These are phyloP conservation scores for Halisarca cf. caerulea DNA, from an alignment of 37 sponge, comb jelly and placozoan species.

Conservation along the genomic window DNA sequence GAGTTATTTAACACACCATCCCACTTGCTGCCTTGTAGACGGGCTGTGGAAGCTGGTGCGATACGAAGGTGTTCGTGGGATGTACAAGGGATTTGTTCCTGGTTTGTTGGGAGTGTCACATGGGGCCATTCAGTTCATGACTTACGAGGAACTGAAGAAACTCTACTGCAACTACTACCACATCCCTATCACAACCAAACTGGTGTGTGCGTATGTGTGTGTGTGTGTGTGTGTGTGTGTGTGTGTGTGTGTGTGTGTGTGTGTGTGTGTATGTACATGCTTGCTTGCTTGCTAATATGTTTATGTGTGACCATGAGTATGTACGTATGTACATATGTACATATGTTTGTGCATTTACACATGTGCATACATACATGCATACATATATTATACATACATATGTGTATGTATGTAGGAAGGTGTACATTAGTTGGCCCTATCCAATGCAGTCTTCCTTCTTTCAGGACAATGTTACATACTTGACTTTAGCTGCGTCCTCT, in stretches of 20 bases:
- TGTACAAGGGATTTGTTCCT: slow-evolving; percentile 89
- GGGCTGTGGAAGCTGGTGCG: slow-evolving; percentile 71
- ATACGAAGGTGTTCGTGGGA: slow-evolving; percentile 78
- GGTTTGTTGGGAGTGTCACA: slow-evolving; percentile 92
- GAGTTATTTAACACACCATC: background rate
- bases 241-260: slow-evolving; percentile 21
- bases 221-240: slow-evolving; percentile 5
- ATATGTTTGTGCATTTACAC: no score
- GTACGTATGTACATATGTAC: no score
- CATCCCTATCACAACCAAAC: slow-evolving; percentile 48
- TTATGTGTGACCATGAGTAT: no score
- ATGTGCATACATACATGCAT: no score
- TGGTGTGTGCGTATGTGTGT: slow-evolving; percentile 43
- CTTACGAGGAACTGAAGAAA: slow-evolving; percentile 90
- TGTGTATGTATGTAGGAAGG: no score
- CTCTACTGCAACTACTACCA: slow-evolving; percentile 46
- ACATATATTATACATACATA: no score
- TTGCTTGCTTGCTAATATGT: background rate
- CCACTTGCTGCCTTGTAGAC: slow-evolving; percentile 29
- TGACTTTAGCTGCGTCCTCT: slow-evolving; percentile 78
- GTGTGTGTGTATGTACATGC: slow-evolving; percentile 5
- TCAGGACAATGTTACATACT: slow-evolving; percentile 57
- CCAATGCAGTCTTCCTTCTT: no score
- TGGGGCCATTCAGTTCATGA: slow-evolving; percentile 93
- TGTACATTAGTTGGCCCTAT: no score